Percentiles rank a stretch among this genome's conserved stretches.
Evolutionary conservation across 2,888 invertebrate genomes (phyloP).

Genomic region (Orchestes rusci): DNA sequence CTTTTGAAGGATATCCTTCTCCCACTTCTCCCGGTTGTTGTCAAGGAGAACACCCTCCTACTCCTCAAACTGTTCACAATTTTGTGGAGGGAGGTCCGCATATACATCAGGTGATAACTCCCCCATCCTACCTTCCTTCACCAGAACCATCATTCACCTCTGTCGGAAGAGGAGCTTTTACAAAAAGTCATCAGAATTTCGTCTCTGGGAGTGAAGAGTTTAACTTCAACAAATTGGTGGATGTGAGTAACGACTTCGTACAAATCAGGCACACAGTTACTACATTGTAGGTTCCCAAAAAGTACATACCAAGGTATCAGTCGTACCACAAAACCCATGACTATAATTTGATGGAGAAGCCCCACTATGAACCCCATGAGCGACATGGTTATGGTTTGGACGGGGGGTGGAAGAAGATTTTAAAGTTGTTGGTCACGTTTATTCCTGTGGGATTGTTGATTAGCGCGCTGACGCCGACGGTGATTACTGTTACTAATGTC

Average conservation of each 20-base stretch:
- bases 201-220: conserved; percentile 12
- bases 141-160: no score
- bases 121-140: no score
- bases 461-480: conserved; percentile 61
- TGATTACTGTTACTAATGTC: conserved; percentile 51
- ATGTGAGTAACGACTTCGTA: background rate
- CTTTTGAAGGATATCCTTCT: no score
- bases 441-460: conserved; percentile 65
- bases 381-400: conserved; percentile 7
- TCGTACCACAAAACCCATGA: conserved; percentile 26
- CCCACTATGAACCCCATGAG: conserved; percentile 10
- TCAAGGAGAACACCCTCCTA: no score
- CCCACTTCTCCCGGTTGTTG: no score
- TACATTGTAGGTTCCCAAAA: conserved; percentile 16
- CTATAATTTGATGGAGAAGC: conserved; percentile 28
- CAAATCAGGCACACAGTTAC: background rate
- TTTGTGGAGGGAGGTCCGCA: no score
- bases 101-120: no score
- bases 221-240: conserved; percentile 27
- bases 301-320: conserved; percentile 11
- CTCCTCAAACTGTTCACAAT: conserved; percentile 31
- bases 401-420: conserved; percentile 51
- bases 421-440: conserved; percentile 59
- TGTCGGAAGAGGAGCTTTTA: conserved; percentile 6
- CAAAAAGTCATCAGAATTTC: no score